Conservation (phyloP, 2,888 invertebrate genomes). For the Apomyelois bistriatella region DNA sequence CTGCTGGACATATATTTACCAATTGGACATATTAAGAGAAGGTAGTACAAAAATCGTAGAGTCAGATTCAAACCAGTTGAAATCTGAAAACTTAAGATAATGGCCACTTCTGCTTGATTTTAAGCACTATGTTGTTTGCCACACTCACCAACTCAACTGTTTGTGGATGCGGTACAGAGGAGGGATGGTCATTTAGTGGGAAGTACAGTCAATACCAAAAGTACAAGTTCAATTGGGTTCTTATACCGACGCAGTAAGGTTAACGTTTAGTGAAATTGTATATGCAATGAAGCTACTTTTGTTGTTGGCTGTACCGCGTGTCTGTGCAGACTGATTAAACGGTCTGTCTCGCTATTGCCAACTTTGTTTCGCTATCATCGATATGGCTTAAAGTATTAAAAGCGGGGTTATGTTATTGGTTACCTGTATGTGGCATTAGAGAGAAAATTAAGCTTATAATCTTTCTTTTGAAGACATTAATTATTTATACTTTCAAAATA, state of each 20-base stretch:
- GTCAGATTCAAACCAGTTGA: too few species aligned
- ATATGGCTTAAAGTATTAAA: conserved; percentile 31
- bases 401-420: not conserved
- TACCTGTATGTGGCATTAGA: not conserved
- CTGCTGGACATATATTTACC: too few species aligned
- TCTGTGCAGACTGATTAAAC: conserved; percentile 74
- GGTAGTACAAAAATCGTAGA: too few species aligned
- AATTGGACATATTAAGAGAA: too few species aligned
- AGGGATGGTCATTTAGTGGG: conserved; percentile 77
- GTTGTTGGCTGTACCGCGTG: conserved; percentile 38
- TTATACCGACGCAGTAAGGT: not conserved
- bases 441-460: not conserved
- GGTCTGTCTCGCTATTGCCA: conserved; percentile 63
- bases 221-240: not conserved
- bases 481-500: too few species aligned
- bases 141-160: conserved; percentile 70
- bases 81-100: too few species aligned
- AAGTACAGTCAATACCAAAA: conserved; percentile 40
- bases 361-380: conserved; percentile 57
- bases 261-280: not conserved
- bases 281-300: not conserved
- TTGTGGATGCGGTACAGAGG: conserved; percentile 76
- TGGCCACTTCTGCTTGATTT: conserved; percentile 39
- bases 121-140: conserved; percentile 36
- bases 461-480: too few species aligned